Percentiles rank a stretch among this genome's conserved stretches.
Conservation (phyloP, 2,888 invertebrate genomes). For the Epirrhoe tristata region DNA sequence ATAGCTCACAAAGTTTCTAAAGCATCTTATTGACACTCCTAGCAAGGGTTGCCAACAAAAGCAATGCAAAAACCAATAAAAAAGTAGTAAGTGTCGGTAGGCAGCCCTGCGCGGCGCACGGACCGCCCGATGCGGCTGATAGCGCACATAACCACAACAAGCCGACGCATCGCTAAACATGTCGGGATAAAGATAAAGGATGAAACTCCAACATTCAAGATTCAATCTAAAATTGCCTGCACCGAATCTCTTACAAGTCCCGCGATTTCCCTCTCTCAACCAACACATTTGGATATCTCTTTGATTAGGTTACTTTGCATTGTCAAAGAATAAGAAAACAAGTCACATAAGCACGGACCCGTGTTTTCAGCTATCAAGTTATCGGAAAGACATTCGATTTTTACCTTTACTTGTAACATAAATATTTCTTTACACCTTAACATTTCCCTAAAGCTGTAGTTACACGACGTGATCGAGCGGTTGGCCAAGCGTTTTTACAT, state of each 20-base stretch:
- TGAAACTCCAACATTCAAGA: slow-evolving; percentile 19
- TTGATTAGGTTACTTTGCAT: slow-evolving; percentile 4
- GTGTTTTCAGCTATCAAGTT: not conserved
- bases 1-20: too few relatives aligned
- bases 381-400: not conserved
- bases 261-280: slow-evolving; percentile 10
- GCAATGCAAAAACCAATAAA: slow-evolving; percentile 19
- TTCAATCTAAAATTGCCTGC: slow-evolving; percentile 21
- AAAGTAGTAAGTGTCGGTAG: slow-evolving; percentile 18
- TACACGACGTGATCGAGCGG: not conserved
- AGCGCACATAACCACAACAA: slow-evolving; percentile 19
- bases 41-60: slow-evolving; percentile 18
- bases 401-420: not conserved
- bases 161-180: not conserved
- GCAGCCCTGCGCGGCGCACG: slow-evolving; percentile 12
- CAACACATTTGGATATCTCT: not conserved
- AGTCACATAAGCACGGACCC: not conserved
- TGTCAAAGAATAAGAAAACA: not conserved
- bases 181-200: slow-evolving; percentile 19
- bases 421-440: not conserved
- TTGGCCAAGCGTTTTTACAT: too few relatives aligned
- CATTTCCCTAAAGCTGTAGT: slow-evolving; percentile 2
- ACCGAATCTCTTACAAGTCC: slow-evolving; percentile 8
- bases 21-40: slow-evolving; percentile 10
- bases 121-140: slow-evolving; percentile 17